These are phyloP conservation scores for Sphinx pinastri DNA, from an alignment of 2,888 invertebrate species.

Conservation along the genomic window DNA sequence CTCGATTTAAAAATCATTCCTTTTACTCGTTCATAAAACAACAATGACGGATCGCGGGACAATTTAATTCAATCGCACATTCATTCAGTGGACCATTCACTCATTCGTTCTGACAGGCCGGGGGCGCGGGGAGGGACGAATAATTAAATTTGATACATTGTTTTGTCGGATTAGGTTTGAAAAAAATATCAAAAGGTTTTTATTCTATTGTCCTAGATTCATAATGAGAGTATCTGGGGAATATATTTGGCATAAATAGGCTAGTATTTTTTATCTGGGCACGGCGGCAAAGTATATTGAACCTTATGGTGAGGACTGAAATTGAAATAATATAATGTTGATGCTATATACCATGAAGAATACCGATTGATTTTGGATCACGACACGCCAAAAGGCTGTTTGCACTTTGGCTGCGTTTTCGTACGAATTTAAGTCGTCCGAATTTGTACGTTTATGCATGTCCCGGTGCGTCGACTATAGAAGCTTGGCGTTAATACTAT, in stretches of 20 bases:
- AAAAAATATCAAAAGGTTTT: constrained; percentile 6
- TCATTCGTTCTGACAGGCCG: constrained; percentile 36
- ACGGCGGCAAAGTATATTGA: too few species aligned
- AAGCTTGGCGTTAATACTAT: too few species aligned
- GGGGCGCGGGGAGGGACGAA: constrained; percentile 11
- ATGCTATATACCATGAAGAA: too few species aligned
- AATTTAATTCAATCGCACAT: constrained; percentile 42
- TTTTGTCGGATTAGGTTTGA: constrained; percentile 26
- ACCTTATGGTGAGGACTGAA: too few species aligned
- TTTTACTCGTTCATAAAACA: constrained; percentile 4
- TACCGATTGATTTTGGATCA: too few species aligned
- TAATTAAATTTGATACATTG: constrained; percentile 30
- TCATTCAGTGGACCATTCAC: constrained; percentile 35
- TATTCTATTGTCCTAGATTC: neutral
- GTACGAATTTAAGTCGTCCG: too few species aligned
- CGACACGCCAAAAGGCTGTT: too few species aligned
- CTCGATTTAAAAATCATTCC: neutral
- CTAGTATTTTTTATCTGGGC: too few species aligned
- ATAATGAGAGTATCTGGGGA: constrained; percentile 1
- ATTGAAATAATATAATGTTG: too few species aligned
- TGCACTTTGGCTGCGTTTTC: too few species aligned
- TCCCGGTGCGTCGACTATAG: too few species aligned
- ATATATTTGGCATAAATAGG: neutral
- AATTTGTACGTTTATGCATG: too few species aligned
- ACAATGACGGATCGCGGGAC: constrained; percentile 24